These are phyloP conservation scores for Mizuhopecten yessoensis DNA, from an alignment of 1,140 invertebrate genomes.

Conservation along the genomic window DNA sequence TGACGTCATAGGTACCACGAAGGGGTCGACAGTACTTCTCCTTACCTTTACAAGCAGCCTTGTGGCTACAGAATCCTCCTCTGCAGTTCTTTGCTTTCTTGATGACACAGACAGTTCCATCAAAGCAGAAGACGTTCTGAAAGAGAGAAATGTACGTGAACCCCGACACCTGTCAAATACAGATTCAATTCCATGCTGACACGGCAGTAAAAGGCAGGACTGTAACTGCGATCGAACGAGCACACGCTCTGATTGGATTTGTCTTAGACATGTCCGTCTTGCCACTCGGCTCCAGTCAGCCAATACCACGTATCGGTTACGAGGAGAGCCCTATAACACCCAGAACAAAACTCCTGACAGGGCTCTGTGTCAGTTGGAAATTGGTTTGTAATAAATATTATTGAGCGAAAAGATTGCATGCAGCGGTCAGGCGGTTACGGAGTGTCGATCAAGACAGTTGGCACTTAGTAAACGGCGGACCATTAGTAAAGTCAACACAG, in stretches of 20 bases:
- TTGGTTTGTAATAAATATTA: background rate
- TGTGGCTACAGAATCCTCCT: conserved; percentile 48
- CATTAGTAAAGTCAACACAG: no score
- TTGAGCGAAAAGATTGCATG: background rate
- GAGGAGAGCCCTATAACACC: background rate
- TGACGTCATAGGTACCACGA: no score
- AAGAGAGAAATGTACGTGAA: background rate
- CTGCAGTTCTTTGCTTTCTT: conserved; percentile 44
- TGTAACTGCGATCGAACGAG: background rate
- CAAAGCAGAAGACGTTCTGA: conserved; percentile 56
- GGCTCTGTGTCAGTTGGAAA: background rate
- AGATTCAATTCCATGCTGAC: background rate
- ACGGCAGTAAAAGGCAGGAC: conserved; percentile 4
- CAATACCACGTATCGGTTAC: background rate
- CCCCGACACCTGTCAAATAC: conserved; percentile 40
- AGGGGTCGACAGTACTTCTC: no score
- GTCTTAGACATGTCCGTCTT: background rate
- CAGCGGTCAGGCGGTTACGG: background rate
- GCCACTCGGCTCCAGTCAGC: background rate
- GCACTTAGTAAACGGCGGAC: background rate
- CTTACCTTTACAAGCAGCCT: conserved; percentile 53
- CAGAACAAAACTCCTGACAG: background rate
- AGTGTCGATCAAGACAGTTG: background rate
- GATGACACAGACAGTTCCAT: conserved; percentile 54
- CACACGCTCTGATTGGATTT: background rate